phyloP scores from a whole-genome alignment of 2,797 vertebrate species.

The Limosa lapponica region DNA sequence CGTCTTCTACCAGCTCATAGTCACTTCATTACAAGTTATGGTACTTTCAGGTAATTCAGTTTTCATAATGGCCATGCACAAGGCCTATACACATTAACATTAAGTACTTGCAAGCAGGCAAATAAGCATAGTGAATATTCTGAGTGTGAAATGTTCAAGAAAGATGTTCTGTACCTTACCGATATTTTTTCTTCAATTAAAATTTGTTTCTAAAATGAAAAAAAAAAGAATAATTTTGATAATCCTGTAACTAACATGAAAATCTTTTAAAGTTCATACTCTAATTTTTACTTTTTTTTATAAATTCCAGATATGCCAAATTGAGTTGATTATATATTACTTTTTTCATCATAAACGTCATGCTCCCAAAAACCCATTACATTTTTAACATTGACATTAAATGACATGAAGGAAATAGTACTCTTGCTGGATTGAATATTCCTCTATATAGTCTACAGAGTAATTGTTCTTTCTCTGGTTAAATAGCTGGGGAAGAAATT shows the following conservation, averaged over 20 bases:
- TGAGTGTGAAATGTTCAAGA: not conserved
- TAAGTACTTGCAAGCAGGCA: not conserved
- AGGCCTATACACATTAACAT: not conserved
- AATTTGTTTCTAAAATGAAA: not conserved
- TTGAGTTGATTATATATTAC: not conserved
- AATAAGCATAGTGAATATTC: not conserved
- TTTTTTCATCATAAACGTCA: not conserved
- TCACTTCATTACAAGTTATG: not conserved
- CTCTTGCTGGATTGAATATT: not conserved
- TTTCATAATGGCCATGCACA: not conserved
- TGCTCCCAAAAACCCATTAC: not conserved
- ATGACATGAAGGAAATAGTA: not conserved
- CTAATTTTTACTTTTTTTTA: not conserved
- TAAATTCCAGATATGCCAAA: not conserved
- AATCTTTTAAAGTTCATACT: not conserved
- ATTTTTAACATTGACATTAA: not conserved
- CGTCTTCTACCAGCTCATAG: not conserved
- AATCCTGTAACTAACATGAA: not conserved
- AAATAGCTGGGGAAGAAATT: not conserved
- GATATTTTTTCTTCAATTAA: not conserved
- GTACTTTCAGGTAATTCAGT: not conserved
- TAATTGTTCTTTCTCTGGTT: not conserved
- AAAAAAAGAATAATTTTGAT: not conserved
- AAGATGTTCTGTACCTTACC: not conserved
- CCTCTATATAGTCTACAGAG: not conserved